Conservation (phyloP, 2,797 vertebrate genomes). For the Knipowitschia caucasica region DNA sequence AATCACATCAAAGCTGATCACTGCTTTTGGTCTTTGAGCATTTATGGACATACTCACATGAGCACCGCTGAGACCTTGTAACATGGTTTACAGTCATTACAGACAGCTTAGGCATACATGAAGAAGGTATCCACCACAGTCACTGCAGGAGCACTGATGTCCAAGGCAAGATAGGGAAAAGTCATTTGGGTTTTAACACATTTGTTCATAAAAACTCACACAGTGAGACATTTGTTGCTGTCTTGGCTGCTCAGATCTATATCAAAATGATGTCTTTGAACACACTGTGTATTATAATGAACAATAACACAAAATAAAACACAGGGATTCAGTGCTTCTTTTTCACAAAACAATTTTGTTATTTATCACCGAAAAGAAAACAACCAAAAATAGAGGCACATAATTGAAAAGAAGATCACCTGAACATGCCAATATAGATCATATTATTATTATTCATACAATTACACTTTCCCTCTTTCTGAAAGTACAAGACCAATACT, state of each 20-base stretch:
- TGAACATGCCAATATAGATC: no score
- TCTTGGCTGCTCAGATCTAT: background rate
- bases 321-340: background rate
- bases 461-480: no score
- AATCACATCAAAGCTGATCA: conserved; percentile 20
- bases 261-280: background rate
- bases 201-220: background rate
- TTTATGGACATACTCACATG: conserved; percentile 7
- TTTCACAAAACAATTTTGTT: background rate
- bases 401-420: no score
- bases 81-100: conserved; percentile 4
- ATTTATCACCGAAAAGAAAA: background rate
- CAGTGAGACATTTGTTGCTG: background rate
- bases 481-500: no score
- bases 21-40: background rate
- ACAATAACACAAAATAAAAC: conserved; percentile 3
- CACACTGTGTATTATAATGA: background rate
- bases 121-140: conserved; percentile 1
- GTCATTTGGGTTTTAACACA: conserved; percentile 3
- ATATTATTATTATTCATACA: no score
- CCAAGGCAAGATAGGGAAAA: conserved; percentile 4
- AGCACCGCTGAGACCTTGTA: background rate
- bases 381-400: background rate
- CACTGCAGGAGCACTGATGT: background rate
- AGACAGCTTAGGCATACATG: conserved; percentile 1